Evolutionary conservation across 2,888 invertebrate species (phyloP).

Genomic region (Acrocyrtus sp.): DNA sequence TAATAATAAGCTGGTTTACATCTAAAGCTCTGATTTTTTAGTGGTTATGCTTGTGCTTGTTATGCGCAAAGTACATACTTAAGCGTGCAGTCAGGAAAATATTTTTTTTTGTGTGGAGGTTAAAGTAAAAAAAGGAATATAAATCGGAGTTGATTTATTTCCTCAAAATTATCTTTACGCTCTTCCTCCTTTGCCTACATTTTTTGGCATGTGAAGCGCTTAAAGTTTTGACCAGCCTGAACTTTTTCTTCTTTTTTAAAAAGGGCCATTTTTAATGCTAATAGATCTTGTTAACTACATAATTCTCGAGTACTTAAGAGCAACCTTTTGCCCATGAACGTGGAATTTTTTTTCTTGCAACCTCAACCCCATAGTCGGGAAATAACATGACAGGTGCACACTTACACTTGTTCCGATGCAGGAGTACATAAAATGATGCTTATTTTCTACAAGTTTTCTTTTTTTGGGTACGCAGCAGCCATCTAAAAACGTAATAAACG

Average conservation of each 20-base stretch:
- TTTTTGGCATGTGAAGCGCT: constrained; percentile 1
- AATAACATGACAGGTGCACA: constrained; percentile 1
- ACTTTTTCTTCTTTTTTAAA: constrained; percentile 8
- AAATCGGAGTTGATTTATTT: constrained; percentile 41
- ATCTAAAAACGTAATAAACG: constrained; percentile 40
- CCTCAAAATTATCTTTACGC: constrained; percentile 26
- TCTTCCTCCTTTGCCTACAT: too few species aligned
- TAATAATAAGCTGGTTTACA: neutral
- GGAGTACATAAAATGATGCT: neutral
- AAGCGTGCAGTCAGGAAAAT: too few species aligned
- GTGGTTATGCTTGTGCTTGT: neutral
- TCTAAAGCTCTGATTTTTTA: neutral
- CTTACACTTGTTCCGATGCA: neutral
- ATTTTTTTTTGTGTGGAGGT: too few species aligned
- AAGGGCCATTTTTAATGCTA: constrained; percentile 30
- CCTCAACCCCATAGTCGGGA: neutral
- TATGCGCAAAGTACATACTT: too few species aligned
- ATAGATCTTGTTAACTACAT: constrained; percentile 38
- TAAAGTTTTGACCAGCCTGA: neutral
- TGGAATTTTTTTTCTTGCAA: neutral
- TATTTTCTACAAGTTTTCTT: neutral
- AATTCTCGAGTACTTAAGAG: constrained; percentile 8
- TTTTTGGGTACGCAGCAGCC: neutral
- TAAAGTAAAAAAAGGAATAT: constrained; percentile 13
- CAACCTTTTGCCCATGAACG: neutral